Base-by-base conservation (phyloP, 2,888 invertebrate species). In the Amaurobius ferox region DNA sequence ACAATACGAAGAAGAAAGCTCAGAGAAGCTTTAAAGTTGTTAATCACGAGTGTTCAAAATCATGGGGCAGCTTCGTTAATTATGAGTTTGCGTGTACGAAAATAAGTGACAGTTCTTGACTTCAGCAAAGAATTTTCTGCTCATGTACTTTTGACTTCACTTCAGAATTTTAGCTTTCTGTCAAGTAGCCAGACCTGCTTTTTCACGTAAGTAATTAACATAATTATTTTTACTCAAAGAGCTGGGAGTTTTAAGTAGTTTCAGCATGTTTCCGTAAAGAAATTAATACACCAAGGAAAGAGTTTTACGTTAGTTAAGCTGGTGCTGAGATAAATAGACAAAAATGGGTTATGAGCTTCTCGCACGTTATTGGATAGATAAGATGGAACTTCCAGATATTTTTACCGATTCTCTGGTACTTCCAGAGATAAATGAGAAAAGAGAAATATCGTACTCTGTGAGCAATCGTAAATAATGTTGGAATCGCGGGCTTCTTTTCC, bases 41-140 rank as follows among this genome's bases (percentile, higher is more conserved):
- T 80, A 68, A 70, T 81, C 80, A 74, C 23, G 67, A 66, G 35
- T 79, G 68, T 73, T 73, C 35, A 66, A 48, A 79, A 19, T 32
- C 66, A 40, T 44, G 26, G 55, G 30, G 62, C 40, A 39, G 29
- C 30, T 23, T 35, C 70, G 35, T 55, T 81, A 74, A 81, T 81
- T 81, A 74, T 40, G 7, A 29, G 30, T 74, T 81, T 70, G 74
- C 80, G 80, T 81, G 80, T 19, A 19, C 1, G 28, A 32, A 71
- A 62, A n/a, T 23, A 48, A 80, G 55, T 80, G 73, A 80, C 68
- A 80, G 80, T 71, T 72, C 35, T 62, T 66, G 72, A 79, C 71
- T 79, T 73, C 67, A 67, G 55, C 35, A 73, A 80, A 80, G 73
- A 73, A 80, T 39, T 78, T 73, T 35, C 23, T n/a, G 32, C 9